Conservation (phyloP, 2,888 invertebrate species). For the Eulithis testata region DNA sequence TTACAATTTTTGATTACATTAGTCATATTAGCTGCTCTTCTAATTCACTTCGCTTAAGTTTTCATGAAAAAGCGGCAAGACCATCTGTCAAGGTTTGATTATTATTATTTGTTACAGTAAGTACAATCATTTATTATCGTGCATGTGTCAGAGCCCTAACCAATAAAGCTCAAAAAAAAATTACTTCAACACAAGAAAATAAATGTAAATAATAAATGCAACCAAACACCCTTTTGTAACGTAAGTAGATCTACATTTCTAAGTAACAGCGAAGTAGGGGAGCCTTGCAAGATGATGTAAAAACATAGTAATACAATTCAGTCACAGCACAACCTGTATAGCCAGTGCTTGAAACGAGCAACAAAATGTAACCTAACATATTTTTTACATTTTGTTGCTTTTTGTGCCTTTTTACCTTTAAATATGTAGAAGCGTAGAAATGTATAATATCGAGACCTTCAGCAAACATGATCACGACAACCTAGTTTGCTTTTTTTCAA, state of each 20-base stretch:
- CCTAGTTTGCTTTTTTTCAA: too few species aligned
- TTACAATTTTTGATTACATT: too few species aligned
- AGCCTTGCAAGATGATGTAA: constrained; percentile 31
- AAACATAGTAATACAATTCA: constrained; percentile 7
- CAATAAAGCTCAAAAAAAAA: constrained; percentile 18
- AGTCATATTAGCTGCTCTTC: too few species aligned
- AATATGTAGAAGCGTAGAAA: background rate
- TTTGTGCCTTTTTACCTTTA: background rate
- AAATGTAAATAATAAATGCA: constrained; percentile 16
- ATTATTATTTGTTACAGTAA: too few species aligned
- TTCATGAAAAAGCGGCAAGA: too few species aligned
- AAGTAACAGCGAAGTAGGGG: constrained; percentile 22
- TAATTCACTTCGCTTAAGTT: too few species aligned
- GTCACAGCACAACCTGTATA: constrained; percentile 4
- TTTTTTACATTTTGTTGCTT: background rate
- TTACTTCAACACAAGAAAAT: constrained; percentile 19
- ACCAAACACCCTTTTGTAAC: constrained; percentile 22
- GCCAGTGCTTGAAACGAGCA: constrained; percentile 6
- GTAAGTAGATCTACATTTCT: constrained; percentile 18
- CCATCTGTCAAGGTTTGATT: too few species aligned
- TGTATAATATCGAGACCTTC: too few species aligned
- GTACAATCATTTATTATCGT: background rate
- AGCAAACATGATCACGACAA: too few species aligned
- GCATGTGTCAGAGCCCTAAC: constrained; percentile 35
- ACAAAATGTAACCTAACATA: background rate